Base-by-base conservation (phyloP, 2,888 invertebrate genomes). In the Acronicta aceris region DNA sequence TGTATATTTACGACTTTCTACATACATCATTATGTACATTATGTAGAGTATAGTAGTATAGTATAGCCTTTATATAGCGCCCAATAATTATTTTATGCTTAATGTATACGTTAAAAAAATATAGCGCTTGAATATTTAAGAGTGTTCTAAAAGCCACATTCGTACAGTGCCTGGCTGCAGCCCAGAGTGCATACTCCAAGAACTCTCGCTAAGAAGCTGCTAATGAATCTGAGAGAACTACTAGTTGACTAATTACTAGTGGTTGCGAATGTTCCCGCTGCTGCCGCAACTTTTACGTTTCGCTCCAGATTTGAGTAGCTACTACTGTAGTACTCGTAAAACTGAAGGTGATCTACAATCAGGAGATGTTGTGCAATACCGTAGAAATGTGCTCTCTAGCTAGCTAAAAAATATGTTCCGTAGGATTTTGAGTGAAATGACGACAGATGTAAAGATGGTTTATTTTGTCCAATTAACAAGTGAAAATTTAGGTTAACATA, bases 221-320 rank as follows among this genome's bases (percentile, higher is more conserved):
- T 71, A 65, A 65, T 51, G 30, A 48, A 27, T 65, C n/a, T 41
- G 43, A 36, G 42, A 47, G 12, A 43, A 17, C 9, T n/a, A n/a
- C 15, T 21, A 36, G 56, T 36, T 1, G 45, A 47, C 53, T 68
- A 65, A 65, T 68, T 68, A 65, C 59, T 50, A 42, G 49, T 49
- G 47, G 45, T 25, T 27, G 49, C 8, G 42, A 54, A 36, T 25
- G 51, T 50, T 46, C 30, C 25, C 15, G 13, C 15, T 38, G 30
- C 42, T 40, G 36, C 15, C n/a, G 21, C 15, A 13, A 63, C 52
- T 59, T 52, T 45, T 50, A 40, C 45, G 25, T 50, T 48, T 21
- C 50, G 52, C 21, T 53, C 49, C 45, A 46, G 60, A 67, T 61
- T n/a, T 46, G 38, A 27, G 27, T 27, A 7, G 27, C 7, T 7